Evolutionary conservation across 2,888 invertebrate species (phyloP).

Genomic region (Aleiodes leptofemur): DNA sequence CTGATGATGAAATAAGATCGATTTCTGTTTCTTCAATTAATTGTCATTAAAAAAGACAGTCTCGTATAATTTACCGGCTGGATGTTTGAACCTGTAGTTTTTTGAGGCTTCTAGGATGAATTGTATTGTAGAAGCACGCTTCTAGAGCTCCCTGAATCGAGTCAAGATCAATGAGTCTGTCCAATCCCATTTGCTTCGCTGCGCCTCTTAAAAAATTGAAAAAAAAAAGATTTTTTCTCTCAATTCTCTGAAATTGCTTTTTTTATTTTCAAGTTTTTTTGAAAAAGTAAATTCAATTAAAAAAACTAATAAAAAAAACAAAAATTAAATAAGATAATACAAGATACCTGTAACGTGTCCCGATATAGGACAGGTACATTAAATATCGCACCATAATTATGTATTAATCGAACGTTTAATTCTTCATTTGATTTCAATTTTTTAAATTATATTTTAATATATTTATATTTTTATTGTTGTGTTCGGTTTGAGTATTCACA

Average conservation of each 20-base stretch:
- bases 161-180: slow-evolving; percentile 77
- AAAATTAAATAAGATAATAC: slow-evolving; percentile 24
- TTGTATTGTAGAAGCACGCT: slow-evolving; percentile 77
- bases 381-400: slow-evolving; percentile 82
- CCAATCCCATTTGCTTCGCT: slow-evolving; percentile 80
- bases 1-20: no score
- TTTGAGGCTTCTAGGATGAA: slow-evolving; percentile 76
- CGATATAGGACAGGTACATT: slow-evolving; percentile 86
- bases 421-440: neutral
- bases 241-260: slow-evolving; percentile 8
- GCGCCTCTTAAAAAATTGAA: slow-evolving; percentile 79
- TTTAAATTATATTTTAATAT: neutral
- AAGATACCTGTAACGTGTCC: slow-evolving; percentile 85
- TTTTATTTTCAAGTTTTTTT: no score
- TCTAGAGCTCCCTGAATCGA: slow-evolving; percentile 86
- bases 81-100: slow-evolving; percentile 80
- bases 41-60: slow-evolving; percentile 34
- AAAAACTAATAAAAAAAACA: no score
- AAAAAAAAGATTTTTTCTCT: neutral
- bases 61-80: slow-evolving; percentile 81
- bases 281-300: no score
- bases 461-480: neutral
- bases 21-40: no score
- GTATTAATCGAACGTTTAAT: neutral
- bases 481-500: neutral